phyloP scores from a whole-genome alignment of 2,888 invertebrate species.

The Rosalia funebris region DNA sequence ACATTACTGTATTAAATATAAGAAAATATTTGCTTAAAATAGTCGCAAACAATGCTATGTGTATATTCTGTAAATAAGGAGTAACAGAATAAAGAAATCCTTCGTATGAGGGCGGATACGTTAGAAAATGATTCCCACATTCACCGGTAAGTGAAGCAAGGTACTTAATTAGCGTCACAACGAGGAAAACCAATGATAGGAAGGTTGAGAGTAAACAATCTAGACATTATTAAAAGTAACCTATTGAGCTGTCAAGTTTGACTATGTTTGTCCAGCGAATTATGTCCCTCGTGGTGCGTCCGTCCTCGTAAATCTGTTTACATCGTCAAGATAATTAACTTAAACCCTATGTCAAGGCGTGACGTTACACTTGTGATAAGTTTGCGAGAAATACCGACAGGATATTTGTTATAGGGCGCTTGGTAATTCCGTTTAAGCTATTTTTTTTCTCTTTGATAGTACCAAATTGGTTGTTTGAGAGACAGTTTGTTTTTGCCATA shows the following conservation, averaged over 20 bases:
- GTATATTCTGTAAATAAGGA: too few relatives aligned
- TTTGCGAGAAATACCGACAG: not conserved
- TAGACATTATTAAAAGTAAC: constrained; percentile 16
- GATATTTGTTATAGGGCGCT: not conserved
- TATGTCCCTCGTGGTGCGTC: constrained; percentile 7
- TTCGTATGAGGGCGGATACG: too few relatives aligned
- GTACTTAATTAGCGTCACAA: not conserved
- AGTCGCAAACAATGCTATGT: too few relatives aligned
- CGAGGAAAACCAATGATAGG: not conserved
- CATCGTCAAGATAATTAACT: constrained; percentile 23
- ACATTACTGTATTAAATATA: too few relatives aligned
- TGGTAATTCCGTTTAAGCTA: not conserved
- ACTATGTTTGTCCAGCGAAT: constrained; percentile 14
- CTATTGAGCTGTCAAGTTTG: constrained; percentile 10
- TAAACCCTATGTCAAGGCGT: not conserved
- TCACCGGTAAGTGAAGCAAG: not conserved
- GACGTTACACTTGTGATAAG: not conserved
- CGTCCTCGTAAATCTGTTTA: constrained; percentile 17
- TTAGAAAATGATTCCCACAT: too few relatives aligned
- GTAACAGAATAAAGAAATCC: too few relatives aligned
- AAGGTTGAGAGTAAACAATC: constrained; percentile 12
- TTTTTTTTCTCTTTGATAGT: not conserved
- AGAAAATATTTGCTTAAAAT: too few relatives aligned
- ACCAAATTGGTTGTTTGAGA: not conserved
- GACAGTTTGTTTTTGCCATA: not conserved